Base-by-base conservation (phyloP, 1,140 invertebrate genomes). In the Zaprionus gabonicus region DNA sequence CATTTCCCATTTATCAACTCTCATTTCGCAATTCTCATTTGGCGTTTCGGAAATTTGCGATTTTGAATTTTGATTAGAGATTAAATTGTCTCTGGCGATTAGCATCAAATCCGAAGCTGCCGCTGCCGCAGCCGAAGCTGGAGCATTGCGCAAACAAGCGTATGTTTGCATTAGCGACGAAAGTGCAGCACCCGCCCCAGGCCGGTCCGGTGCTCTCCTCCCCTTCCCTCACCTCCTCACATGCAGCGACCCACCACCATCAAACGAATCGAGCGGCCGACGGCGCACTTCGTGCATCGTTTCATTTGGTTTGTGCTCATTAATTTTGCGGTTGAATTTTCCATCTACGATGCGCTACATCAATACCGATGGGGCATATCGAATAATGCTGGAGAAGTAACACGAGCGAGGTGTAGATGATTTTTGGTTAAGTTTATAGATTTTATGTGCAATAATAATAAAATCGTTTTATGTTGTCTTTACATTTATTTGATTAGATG, bases 41-140 rank as follows among this genome's bases (percentile, higher is more conserved):
- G 60, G 27, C 25, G 60, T 59, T 56, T 69, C 65, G 82, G 82
- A 81, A 84, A 88, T 87, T 90, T 90, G 81, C 64, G 70, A 88
- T 90, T 88, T 88, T 84, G 85, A 88, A 88, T 88, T 88, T 90
- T 88, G 85, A 88, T 88, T 88, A 85, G 84, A 88, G 84, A 90
- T 90, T 88, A 88, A 88, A 90, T 90, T 88, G 84, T 88, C 84
- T 81, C 81, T 90, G 78, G 75, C 81, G 84, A 88, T 88, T 88
- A 88, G 84, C 84, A 84, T 87, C 78, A 81, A 64, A 81, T 71
- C 76, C 73, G 55, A 27, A 27, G 64, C 36, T 56, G 27, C 25
- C 13, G 60, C 34, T 56, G 63, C 55, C 13, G 60, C 34, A 41
- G 63, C 55, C 12, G 25, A 12, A 66, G 71, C 67, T 74, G 72